Evolutionary conservation across 2,888 invertebrate species (phyloP).

Genomic region (Eretmocerus hayati): DNA sequence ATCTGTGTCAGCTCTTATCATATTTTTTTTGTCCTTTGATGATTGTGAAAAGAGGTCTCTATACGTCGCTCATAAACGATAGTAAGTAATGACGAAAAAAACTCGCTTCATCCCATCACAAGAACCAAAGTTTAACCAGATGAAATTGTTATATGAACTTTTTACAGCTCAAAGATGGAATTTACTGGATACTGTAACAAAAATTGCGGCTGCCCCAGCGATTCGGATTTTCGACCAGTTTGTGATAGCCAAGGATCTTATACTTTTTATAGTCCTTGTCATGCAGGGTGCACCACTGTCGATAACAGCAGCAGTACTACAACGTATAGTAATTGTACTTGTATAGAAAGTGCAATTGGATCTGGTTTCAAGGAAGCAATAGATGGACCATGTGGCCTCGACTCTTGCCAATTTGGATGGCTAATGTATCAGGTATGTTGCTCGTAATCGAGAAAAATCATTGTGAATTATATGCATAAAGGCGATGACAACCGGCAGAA

Average conservation of each 20-base stretch:
- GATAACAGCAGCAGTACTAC: constrained; percentile 45
- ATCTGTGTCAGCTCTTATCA: constrained; percentile 46
- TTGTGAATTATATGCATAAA: background rate
- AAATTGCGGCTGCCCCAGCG: constrained; percentile 50
- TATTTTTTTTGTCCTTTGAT: constrained; percentile 47
- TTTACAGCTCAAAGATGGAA: constrained; percentile 26
- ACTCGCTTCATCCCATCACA: background rate
- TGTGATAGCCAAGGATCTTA: constrained; percentile 52
- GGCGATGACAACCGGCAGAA: too few relatives aligned
- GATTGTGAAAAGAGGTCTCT: constrained; percentile 49
- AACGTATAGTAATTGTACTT: constrained; percentile 52
- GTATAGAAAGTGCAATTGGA: constrained; percentile 39
- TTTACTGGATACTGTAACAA: constrained; percentile 51
- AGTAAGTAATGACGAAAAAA: constrained; percentile 36
- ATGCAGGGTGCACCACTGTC: constrained; percentile 59
- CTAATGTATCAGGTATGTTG: constrained; percentile 45
- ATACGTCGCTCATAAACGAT: constrained; percentile 46
- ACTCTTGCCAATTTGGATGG: constrained; percentile 49
- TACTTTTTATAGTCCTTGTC: constrained; percentile 67
- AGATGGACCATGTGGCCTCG: constrained; percentile 52
- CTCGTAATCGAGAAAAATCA: background rate
- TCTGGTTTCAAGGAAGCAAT: constrained; percentile 41
- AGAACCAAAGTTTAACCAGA: background rate
- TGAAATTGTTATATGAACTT: background rate
- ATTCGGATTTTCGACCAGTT: constrained; percentile 56